Percentiles rank a stretch among this genome's conserved stretches.
These are phyloP conservation scores for Pteropus alecto DNA, from an alignment of 2,113 vertebrate species.

Conservation along the genomic window DNA sequence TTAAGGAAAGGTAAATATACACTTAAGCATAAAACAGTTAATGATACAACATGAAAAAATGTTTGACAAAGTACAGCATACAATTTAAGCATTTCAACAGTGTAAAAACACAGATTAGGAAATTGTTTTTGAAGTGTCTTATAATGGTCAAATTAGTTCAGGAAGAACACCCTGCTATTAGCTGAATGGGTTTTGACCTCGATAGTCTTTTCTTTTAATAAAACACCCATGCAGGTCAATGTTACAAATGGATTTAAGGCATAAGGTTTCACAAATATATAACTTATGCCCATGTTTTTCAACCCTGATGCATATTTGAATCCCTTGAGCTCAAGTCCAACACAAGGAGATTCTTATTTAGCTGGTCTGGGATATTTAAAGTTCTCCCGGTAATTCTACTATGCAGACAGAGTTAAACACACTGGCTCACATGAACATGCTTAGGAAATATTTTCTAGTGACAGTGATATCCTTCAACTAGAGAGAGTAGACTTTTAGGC, in stretches of 20 bases:
- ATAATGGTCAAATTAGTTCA: slow-evolving; percentile 63
- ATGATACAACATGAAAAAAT: slow-evolving; percentile 58
- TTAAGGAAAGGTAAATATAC: slow-evolving; percentile 61
- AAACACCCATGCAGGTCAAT: slow-evolving; percentile 24
- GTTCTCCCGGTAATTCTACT: neutral
- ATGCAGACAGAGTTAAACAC: neutral
- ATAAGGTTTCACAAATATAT: neutral
- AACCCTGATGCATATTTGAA: neutral
- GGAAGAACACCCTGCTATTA: slow-evolving; percentile 54
- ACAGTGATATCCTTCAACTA: neutral
- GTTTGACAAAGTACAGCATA: slow-evolving; percentile 61
- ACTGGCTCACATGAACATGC: neutral
- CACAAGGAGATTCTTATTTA: neutral
- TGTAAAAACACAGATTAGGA: slow-evolving; percentile 64
- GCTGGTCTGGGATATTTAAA: neutral
- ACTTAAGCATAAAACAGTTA: slow-evolving; percentile 59
- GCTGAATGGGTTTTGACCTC: slow-evolving; percentile 46
- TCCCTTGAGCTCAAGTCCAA: neutral
- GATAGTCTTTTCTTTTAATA: slow-evolving; percentile 46
- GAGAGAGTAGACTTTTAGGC: neutral
- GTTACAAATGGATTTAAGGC: slow-evolving; percentile 36
- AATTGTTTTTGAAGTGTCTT: slow-evolving; percentile 62
- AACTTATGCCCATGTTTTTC: slow-evolving; percentile 14
- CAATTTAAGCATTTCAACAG: slow-evolving; percentile 50
- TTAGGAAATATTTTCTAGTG: neutral